Evolutionary conservation across 2,113 vertebrate genomes (phyloP), one percentile per base, ranked within the genome.

Genomic region (Bombycilla garrulus): DNA sequence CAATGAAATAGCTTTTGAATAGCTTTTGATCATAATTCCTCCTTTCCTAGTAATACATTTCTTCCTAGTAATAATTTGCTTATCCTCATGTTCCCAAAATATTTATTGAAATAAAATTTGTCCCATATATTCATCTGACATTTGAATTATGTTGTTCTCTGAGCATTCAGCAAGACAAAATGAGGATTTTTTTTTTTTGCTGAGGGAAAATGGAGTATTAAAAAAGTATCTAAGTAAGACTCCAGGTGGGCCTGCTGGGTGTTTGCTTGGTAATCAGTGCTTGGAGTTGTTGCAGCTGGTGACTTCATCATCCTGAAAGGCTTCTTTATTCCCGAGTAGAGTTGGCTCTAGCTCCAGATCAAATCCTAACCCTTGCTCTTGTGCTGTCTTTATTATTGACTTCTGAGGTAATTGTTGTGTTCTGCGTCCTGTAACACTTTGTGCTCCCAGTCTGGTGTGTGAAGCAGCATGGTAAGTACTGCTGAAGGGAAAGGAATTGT

Each of bases 361-460:
- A 36, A 42, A 29, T 24, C 15, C 2, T 3, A 28, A 0, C n/a
- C 5, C 14, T 33, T 45, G 26, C 2, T 54, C 19, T 42, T 51
- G 8, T 35, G 56, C 9, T 24, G 21, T 54, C 56, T 67, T 67
- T 69, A 4, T 11, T 71, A 22, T 12, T 42, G 36, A 15, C 6
- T 74, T 66, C 56, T 67, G 42, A 84, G 24, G 29, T 10, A 14
- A 9, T 8, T 73, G 45, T 57, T 1, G 1, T 31, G 18, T 11
- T 58, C 20, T 12, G 10, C 3, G 5, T 66, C 33, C 25, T 11
- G 18, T 44, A 7, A 1, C 1, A 2, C 9, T 23, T 58, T 2
- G 3, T 23, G 16, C 6, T 5, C 13, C 13, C 50, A 1, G 6
- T 20, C 5, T 38, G 69, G 28, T 0, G 0, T 4, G 16, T 40